Percentiles rank a stretch among this genome's conserved stretches.
phyloP scores from a whole-genome alignment of 2,888 invertebrate genomes.

The Taenaris catops region DNA sequence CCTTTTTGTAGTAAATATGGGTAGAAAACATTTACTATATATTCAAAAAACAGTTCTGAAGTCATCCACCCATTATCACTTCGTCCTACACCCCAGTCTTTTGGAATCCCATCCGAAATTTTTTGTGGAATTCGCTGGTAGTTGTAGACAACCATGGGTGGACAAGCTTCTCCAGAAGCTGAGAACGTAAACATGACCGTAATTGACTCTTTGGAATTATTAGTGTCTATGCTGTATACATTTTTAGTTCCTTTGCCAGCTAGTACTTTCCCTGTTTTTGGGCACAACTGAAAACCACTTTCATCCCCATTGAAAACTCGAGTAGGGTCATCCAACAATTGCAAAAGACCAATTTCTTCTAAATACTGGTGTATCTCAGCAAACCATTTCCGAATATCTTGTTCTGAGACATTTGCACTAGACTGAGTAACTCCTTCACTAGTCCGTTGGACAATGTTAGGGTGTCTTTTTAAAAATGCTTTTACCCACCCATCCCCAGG shows the following conservation, averaged over 20 bases:
- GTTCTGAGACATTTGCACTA: constrained; percentile 25
- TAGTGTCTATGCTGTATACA: constrained; percentile 26
- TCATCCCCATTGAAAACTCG: constrained; percentile 34
- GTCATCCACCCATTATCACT: constrained; percentile 53
- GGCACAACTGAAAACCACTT: constrained; percentile 29
- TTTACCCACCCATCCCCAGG: constrained; percentile 33
- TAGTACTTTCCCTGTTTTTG: constrained; percentile 32
- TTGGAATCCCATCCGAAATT: constrained; percentile 20
- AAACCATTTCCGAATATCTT: constrained; percentile 27
- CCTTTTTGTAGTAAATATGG: constrained; percentile 8
- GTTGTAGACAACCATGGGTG: constrained; percentile 17
- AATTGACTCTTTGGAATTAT: constrained; percentile 28
- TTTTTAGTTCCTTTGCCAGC: constrained; percentile 31
- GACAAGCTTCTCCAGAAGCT: constrained; percentile 15
- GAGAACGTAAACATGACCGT: constrained; percentile 27
- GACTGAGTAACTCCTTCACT: constrained; percentile 28
- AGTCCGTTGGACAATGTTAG: constrained; percentile 22
- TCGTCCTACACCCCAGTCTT: constrained; percentile 39
- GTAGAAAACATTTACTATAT: constrained; percentile 28
- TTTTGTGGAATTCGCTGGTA: constrained; percentile 16
- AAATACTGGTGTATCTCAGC: constrained; percentile 25
- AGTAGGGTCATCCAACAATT: constrained; percentile 24
- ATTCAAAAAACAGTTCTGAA: constrained; percentile 43
- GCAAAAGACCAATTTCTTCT: constrained; percentile 25
- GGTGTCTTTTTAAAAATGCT: constrained; percentile 25